A percentile compares a stretch with the other conserved stretches of the same genome.
Conservation (phyloP, 2,888 invertebrate genomes). For the Autographa gamma region DNA sequence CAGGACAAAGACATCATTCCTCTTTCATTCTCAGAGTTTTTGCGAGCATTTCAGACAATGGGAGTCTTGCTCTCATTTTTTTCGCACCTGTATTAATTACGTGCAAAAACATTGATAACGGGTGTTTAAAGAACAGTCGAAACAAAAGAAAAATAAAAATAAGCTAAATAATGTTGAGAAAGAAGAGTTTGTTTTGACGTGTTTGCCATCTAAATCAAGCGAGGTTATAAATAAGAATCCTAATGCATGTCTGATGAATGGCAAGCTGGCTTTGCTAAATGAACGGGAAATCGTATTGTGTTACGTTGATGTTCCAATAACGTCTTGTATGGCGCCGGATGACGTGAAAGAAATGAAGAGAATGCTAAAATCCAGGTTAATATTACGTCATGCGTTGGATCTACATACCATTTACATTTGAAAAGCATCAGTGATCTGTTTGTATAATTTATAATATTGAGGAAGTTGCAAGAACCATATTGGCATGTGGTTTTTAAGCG, state of each 20-base stretch:
- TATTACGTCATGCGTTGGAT: background rate
- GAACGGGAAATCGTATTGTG: conserved; percentile 13
- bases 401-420: background rate
- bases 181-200: conserved; percentile 40
- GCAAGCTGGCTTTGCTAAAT: conserved; percentile 19
- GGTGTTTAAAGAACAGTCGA: conserved; percentile 16
- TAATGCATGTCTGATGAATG: conserved; percentile 37
- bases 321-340: background rate
- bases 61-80: background rate
- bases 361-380: background rate
- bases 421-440: background rate
- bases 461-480: too few relatives aligned
- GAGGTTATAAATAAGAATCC: conserved; percentile 54
- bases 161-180: background rate
- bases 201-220: conserved; percentile 52
- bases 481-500: too few relatives aligned
- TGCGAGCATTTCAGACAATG: background rate
- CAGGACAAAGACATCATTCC: conserved; percentile 1
- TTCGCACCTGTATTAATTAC: conserved; percentile 1
- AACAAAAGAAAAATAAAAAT: conserved; percentile 20
- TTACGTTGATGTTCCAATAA: conserved; percentile 12
- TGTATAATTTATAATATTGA: background rate
- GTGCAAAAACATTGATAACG: background rate
- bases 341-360: background rate
- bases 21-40: background rate